A percentile compares a stretch with the other conserved stretches of the same genome.
Evolutionary conservation across 2,888 invertebrate species (phyloP).

Genomic region (Melanostoma scalare): DNA sequence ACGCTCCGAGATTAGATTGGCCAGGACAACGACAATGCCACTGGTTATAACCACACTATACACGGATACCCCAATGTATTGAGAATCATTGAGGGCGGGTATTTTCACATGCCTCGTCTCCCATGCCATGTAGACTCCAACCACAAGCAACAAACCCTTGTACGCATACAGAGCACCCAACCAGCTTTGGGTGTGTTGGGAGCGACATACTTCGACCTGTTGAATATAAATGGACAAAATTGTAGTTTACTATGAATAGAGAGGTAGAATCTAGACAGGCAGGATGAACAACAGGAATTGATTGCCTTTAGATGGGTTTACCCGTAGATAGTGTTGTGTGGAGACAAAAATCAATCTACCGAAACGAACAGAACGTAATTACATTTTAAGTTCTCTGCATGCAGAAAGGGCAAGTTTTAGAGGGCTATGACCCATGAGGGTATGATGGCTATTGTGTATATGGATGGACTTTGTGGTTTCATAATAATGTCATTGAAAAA

Average conservation of each 20-base stretch:
- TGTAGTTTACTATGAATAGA: slow-evolving; percentile 1
- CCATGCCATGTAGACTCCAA: slow-evolving; percentile 98
- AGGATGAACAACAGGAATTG: slow-evolving; percentile 43
- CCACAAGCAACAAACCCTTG: slow-evolving; percentile 93
- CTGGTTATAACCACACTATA: slow-evolving; percentile 95
- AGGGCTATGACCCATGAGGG: not conserved
- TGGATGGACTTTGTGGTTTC: slow-evolving; percentile 31
- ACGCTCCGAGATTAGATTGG: slow-evolving; percentile 92
- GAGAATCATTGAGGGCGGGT: slow-evolving; percentile 95
- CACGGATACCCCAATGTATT: slow-evolving; percentile 96
- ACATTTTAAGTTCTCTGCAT: slow-evolving; percentile 65
- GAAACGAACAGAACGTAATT: slow-evolving; percentile 61
- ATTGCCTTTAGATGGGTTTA: slow-evolving; percentile 44
- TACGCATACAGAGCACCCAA: slow-evolving; percentile 94
- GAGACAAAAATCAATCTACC: slow-evolving; percentile 46
- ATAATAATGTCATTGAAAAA: slow-evolving; percentile 33
- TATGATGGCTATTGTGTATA: slow-evolving; percentile 15
- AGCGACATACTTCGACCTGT: slow-evolving; percentile 94
- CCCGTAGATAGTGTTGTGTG: slow-evolving; percentile 6
- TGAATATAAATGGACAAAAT: slow-evolving; percentile 75
- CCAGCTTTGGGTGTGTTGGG: slow-evolving; percentile 94
- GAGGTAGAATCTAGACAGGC: slow-evolving; percentile 9
- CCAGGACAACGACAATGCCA: slow-evolving; percentile 92
- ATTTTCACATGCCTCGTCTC: slow-evolving; percentile 96
- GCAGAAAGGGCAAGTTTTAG: slow-evolving; percentile 25